Percentiles rank a stretch among this genome's conserved stretches.
These are phyloP conservation scores for Zoanthus sansibaricus DNA, from an alignment of 92 coral and sea anemone species.

Conservation along the genomic window DNA sequence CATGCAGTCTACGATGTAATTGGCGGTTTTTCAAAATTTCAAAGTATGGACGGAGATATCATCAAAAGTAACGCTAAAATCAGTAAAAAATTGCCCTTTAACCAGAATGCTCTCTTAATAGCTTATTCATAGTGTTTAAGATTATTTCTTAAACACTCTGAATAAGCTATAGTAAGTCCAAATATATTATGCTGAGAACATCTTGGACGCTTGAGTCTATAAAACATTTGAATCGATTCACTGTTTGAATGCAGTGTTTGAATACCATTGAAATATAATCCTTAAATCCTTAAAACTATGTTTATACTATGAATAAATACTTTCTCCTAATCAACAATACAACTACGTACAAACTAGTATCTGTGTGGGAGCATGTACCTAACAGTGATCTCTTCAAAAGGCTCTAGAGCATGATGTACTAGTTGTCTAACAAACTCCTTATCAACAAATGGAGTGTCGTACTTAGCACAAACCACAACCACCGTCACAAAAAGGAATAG, in stretches of 20 bases:
- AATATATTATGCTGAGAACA: too few species aligned
- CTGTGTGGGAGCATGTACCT: slow-evolving; percentile 40
- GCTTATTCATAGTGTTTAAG: too few species aligned
- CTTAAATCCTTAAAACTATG: not conserved
- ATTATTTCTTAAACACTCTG: too few species aligned
- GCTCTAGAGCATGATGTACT: slow-evolving; percentile 51
- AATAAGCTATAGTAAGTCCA: too few species aligned
- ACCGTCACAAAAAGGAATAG: slow-evolving; percentile 6
- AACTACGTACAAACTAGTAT: not conserved
- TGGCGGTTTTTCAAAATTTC: too few species aligned
- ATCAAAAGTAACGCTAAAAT: too few species aligned
- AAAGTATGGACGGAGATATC: too few species aligned
- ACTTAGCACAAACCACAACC: slow-evolving; percentile 27
- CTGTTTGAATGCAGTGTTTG: not conserved
- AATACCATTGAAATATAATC: not conserved
- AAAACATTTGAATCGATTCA: not conserved
- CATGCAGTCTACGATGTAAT: too few species aligned
- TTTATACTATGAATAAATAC: not conserved
- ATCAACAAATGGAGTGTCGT: slow-evolving; percentile 41
- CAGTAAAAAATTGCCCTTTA: too few species aligned
- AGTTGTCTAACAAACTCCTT: slow-evolving; percentile 41
- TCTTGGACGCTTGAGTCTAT: not conserved
- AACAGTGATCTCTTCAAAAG: slow-evolving; percentile 53
- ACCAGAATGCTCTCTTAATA: too few species aligned
- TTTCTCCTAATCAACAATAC: not conserved